Evolutionary conservation across 30 jellyfish, hydroid and myxozoan genomes (phyloP).

Genomic region (Catostylus mosaicus): DNA sequence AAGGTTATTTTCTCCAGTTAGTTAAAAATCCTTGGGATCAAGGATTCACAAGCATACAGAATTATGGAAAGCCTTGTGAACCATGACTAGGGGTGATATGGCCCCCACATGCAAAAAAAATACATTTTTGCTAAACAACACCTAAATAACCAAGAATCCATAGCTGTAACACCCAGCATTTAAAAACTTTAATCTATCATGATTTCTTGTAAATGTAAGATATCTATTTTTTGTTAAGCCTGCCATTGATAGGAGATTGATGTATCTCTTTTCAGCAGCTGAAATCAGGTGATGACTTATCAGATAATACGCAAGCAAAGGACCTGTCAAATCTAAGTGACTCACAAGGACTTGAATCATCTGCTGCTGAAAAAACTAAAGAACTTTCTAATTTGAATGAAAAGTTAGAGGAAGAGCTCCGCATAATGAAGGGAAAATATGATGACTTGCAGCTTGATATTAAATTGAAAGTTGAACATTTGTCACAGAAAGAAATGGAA

Average conservation of each 20-base stretch:
- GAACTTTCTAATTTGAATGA: constrained; percentile 11
- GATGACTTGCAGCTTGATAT: not conserved
- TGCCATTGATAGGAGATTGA: not conserved
- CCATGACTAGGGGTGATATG: no score
- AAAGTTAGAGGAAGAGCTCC: constrained; percentile 28
- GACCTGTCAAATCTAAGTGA: not conserved
- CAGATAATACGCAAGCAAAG: not conserved
- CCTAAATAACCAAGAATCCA: no score
- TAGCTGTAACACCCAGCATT: no score
- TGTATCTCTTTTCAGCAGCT: not conserved
- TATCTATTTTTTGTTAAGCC: no score
- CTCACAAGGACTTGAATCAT: not conserved
- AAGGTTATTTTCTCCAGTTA: no score
- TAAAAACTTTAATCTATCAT: no score
- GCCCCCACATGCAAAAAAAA: no score
- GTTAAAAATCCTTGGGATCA: no score
- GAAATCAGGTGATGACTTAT: not conserved
- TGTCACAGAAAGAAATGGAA: constrained; percentile 6
- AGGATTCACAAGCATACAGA: no score
- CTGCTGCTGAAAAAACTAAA: constrained; percentile 1
- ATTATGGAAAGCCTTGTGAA: no score
- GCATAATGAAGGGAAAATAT: not conserved
- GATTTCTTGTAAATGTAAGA: no score
- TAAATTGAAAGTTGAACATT: constrained; percentile 27
- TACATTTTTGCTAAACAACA: no score